Evolutionary conservation across 1,140 invertebrate species (phyloP).

Genomic region (Grapholita molesta): DNA sequence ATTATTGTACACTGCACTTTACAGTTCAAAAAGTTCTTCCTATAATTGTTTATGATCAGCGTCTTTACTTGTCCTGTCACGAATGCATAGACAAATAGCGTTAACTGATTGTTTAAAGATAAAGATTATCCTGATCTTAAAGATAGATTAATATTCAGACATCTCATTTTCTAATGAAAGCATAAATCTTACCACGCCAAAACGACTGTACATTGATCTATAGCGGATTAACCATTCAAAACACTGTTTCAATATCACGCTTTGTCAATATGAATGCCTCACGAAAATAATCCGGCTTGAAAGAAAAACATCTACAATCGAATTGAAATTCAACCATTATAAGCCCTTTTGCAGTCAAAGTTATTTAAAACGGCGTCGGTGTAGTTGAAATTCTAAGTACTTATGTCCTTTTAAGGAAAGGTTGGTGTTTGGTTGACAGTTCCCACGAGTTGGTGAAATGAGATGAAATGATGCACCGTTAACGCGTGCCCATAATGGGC

Average conservation of each 20-base stretch:
- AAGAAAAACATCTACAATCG: not conserved
- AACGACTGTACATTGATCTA: slow-evolving; percentile 1
- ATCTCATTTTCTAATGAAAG: not conserved
- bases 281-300: not conserved
- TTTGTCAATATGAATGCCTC: slow-evolving; percentile 1
- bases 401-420: slow-evolving; percentile 11
- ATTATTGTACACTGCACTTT: too few relatives aligned
- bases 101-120: too few relatives aligned
- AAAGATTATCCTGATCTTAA: too few relatives aligned
- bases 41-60: too few relatives aligned
- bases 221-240: slow-evolving; percentile 16
- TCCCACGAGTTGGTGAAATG: slow-evolving; percentile 43
- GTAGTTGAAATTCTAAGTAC: slow-evolving; percentile 25
- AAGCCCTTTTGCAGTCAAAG: not conserved
- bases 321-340: not conserved
- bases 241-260: not conserved
- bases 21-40: too few relatives aligned
- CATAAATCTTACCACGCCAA: not conserved
- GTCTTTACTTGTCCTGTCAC: too few relatives aligned
- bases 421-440: slow-evolving; percentile 21
- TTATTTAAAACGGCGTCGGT: not conserved
- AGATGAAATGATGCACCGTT: slow-evolving; percentile 42
- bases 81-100: too few relatives aligned
- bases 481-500: slow-evolving; percentile 15
- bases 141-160: too few relatives aligned